Evolutionary conservation across 1,140 invertebrate genomes (phyloP).

Genomic region (Aphidius ervi): DNA sequence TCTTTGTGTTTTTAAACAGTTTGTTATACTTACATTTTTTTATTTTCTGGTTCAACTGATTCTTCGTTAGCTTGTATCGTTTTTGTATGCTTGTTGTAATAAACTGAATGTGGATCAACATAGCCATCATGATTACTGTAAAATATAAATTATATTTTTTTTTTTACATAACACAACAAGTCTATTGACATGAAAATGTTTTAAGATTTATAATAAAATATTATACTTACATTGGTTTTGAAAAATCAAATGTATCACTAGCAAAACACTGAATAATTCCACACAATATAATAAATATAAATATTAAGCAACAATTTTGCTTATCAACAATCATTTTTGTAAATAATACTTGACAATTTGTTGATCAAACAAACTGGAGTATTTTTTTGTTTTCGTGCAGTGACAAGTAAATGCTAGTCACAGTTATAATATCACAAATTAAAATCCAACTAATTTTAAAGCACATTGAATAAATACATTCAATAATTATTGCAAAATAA

Average conservation of each 20-base stretch:
- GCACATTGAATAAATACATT: no score
- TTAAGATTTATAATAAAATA: no score
- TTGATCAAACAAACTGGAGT: no score
- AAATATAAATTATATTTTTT: neutral
- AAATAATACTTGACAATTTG: neutral
- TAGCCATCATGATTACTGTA: constrained; percentile 13
- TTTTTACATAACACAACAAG: no score
- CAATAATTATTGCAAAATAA: no score
- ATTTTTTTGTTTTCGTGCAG: no score
- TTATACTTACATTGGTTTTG: neutral
- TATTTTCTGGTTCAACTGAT: neutral
- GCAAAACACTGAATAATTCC: neutral
- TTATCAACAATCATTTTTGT: neutral
- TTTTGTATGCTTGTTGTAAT: constrained; percentile 27
- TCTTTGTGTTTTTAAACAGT: neutral
- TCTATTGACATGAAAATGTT: neutral
- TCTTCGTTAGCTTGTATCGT: neutral
- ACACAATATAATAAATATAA: neutral
- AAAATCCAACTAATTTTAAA: no score
- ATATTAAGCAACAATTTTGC: neutral
- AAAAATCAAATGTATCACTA: neutral
- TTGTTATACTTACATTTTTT: constrained; percentile 10
- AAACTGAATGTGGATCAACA: constrained; percentile 37
- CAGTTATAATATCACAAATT: no score
- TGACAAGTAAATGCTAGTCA: no score